Conservation (phyloP, 2,797 vertebrate genomes). For the Sebastes baramenuke region DNA sequence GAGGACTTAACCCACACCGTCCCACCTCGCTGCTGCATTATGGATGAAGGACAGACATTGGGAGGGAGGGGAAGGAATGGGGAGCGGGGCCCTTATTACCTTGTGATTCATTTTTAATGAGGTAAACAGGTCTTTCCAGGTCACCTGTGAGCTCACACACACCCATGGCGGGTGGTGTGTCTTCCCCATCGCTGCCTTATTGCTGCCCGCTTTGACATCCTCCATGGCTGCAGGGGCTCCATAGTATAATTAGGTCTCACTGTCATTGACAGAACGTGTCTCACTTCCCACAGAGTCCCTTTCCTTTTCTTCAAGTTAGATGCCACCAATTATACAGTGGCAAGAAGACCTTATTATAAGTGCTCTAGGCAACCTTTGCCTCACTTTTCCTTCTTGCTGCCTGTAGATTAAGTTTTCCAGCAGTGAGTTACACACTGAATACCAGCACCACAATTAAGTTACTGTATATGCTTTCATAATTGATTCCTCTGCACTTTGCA, state of each 20-base stretch:
- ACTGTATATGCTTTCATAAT: slow-evolving; percentile 21
- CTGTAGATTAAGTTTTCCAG: slow-evolving; percentile 39
- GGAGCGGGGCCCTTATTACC: slow-evolving; percentile 76
- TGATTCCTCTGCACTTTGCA: slow-evolving; percentile 28
- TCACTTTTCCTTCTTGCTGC: slow-evolving; percentile 39
- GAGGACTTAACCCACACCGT: slow-evolving; percentile 68
- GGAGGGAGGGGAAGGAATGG: slow-evolving; percentile 30
- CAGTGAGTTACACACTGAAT: slow-evolving; percentile 3
- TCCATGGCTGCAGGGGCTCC: slow-evolving; percentile 72
- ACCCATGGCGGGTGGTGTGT: slow-evolving; percentile 56
- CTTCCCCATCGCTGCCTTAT: slow-evolving; percentile 66
- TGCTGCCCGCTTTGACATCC: slow-evolving; percentile 72
- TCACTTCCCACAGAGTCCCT: slow-evolving; percentile 71
- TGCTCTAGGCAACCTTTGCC: slow-evolving; percentile 70
- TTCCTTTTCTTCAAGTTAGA: slow-evolving; percentile 70
- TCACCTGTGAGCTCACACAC: slow-evolving; percentile 70
- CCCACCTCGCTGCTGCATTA: slow-evolving; percentile 78
- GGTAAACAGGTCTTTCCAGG: slow-evolving; percentile 83
- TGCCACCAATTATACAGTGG: slow-evolving; percentile 76
- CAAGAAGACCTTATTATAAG: slow-evolving; percentile 67
- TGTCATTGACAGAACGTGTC: slow-evolving; percentile 78
- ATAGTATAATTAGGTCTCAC: slow-evolving; percentile 82
- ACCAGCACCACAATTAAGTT: slow-evolving; percentile 14
- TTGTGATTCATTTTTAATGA: slow-evolving; percentile 86
- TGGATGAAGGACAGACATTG: slow-evolving; percentile 78